Evolutionary conservation across 2,113 vertebrate genomes (phyloP), one percentile per base, ranked within the genome.

Genomic region (Alligator mississippiensis): DNA sequence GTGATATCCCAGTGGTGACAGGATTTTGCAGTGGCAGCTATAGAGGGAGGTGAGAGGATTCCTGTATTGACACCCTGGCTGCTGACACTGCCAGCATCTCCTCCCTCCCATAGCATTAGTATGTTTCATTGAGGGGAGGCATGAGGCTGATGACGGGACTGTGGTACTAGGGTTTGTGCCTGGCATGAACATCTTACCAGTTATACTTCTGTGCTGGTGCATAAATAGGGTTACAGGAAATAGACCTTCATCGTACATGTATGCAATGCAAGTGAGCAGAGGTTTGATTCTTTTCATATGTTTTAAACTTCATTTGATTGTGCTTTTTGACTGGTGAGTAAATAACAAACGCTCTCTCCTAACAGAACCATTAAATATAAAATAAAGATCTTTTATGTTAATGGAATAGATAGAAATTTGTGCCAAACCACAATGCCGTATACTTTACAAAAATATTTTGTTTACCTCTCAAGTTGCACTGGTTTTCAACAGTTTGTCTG

Each of bases 381-480:
- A 77, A 3, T 77, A 84, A 93, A 77, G n/a, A 77, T 38, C 3
- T 47, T 55, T 80, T 30, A 1, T 27, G 22, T 80, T 25, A 87
- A 60, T 34, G n/a, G 64, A 30, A 9, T 61, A 83, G 96, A 94
- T 66, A 15, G 1, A 15, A 22, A 9, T 6, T 86, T 3, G 76
- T 77, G 77, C 0, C 8, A 82, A 94, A 95, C 76, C 80, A 90
- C 4, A 58, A 16, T 60, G 34, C 9, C 14, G 16, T 59, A 34
- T 2, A 62, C 19, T 72, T 72, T 34, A 13, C 2, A 85, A 64
- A 25, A 89, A 80, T 1, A 66, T 30, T 92, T 84, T 88, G 77
- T 55, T 97, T 98, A 99, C 99, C 98, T 99, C 98, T 99, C 92
- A 99, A 90, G 2, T 98, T 96, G 94, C 98, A 99, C 79, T 99